Percentiles rank a stretch among this genome's conserved stretches.
These are phyloP conservation scores for Mongoloraphidia duomilia DNA, from an alignment of 2,888 invertebrate species.

Conservation along the genomic window DNA sequence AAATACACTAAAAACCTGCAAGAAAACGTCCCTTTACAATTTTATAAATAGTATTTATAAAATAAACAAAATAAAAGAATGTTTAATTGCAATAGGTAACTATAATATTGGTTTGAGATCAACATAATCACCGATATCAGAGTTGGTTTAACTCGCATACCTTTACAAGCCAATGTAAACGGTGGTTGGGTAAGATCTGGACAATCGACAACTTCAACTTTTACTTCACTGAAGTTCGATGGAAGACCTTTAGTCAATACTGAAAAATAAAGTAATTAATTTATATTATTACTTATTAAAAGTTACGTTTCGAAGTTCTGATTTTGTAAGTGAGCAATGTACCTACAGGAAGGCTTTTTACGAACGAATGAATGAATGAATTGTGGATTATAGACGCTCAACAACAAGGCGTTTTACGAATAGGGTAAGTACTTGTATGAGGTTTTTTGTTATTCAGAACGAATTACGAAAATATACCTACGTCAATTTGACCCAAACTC, in stretches of 20 bases:
- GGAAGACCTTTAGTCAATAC: slow-evolving; percentile 55
- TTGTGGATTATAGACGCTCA: too few relatives aligned
- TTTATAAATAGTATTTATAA: neutral
- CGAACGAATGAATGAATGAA: too few relatives aligned
- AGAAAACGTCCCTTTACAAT: neutral
- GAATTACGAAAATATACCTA: too few relatives aligned
- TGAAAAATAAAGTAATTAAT: slow-evolving; percentile 27
- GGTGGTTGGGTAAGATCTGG: slow-evolving; percentile 72
- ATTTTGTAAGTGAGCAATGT: neutral
- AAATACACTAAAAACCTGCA: neutral
- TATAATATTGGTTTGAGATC: neutral
- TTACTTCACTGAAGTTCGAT: slow-evolving; percentile 54
- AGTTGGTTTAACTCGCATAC: slow-evolving; percentile 30
- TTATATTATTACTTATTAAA: neutral
- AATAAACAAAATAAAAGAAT: neutral
- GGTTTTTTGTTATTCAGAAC: too few relatives aligned
- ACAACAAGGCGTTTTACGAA: too few relatives aligned
- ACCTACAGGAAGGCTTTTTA: too few relatives aligned
- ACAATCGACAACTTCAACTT: slow-evolving; percentile 64
- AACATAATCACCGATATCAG: neutral
- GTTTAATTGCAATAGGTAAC: neutral
- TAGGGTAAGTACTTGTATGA: too few relatives aligned
- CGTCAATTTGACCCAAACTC: too few relatives aligned
- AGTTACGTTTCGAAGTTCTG: neutral
- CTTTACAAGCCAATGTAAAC: slow-evolving; percentile 64